Evolutionary conservation across 2,888 invertebrate genomes (phyloP).

Genomic region (Willowsia nigromaculata): DNA sequence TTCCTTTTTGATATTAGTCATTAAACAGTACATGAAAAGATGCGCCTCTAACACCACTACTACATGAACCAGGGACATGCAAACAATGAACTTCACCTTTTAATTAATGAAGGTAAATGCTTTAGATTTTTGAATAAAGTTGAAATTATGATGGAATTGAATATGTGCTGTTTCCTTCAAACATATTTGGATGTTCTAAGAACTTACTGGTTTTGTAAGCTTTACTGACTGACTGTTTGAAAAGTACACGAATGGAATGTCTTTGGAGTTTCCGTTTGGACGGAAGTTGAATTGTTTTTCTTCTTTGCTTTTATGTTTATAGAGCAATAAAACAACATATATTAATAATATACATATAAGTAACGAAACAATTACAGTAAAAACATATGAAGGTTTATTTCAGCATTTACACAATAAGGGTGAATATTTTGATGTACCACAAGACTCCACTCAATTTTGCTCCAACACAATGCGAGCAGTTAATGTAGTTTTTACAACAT

Average conservation of each 20-base stretch:
- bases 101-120: conserved; percentile 42
- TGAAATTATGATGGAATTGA: not conserved
- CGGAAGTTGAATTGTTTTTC: conserved; percentile 41
- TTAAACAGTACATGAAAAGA: not conserved
- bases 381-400: no score
- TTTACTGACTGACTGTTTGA: no score
- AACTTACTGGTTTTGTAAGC: not conserved
- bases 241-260: not conserved
- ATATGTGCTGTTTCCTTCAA: not conserved
- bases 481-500: no score
- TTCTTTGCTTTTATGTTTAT: no score
- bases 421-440: no score
- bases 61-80: not conserved
- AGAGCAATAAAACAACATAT: no score
- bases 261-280: not conserved
- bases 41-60: not conserved
- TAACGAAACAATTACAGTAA: no score
- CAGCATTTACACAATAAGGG: no score
- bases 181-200: not conserved
- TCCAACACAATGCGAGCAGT: no score
- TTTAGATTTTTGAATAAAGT: conserved; percentile 28
- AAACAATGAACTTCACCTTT: conserved; percentile 49
- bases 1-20: conserved; percentile 1
- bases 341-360: no score
- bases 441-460: no score